These are phyloP conservation scores for Cetonia aurata DNA, from an alignment of 2,888 invertebrate genomes.

Conservation along the genomic window DNA sequence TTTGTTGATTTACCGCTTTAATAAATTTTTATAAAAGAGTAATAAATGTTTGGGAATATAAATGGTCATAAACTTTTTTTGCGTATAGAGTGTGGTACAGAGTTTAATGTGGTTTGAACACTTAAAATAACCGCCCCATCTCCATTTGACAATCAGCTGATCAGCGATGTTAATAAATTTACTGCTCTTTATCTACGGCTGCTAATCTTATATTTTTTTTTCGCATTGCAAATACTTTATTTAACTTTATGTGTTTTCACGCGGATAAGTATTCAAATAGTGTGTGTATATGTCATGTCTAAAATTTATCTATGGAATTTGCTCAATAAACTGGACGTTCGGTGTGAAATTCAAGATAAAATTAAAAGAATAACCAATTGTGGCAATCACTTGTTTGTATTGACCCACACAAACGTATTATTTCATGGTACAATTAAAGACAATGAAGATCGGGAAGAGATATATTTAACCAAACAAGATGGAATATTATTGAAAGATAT, in stretches of 20 bases:
- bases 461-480: conserved; percentile 68
- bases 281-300: conserved; percentile 42
- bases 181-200: too few species aligned
- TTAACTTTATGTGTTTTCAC: conserved; percentile 14
- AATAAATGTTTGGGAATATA: too few species aligned
- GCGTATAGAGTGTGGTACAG: too few species aligned
- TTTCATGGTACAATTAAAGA: conserved; percentile 65
- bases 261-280: conserved; percentile 11
- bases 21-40: too few species aligned
- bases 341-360: conserved; percentile 58
- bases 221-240: background rate
- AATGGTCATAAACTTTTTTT: too few species aligned
- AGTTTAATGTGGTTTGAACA: too few species aligned
- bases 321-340: conserved; percentile 56
- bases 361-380: conserved; percentile 67
- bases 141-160: conserved; percentile 46
- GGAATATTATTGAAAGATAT: conserved; percentile 74
- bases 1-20: too few species aligned
- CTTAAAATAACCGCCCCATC: conserved; percentile 19
- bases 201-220: too few species aligned
- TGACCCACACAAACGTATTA: conserved; percentile 65
- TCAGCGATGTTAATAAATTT: background rate
- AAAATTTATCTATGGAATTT: conserved; percentile 56
- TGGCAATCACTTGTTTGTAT: conserved; percentile 66
- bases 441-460: conserved; percentile 61